phyloP scores from a whole-genome alignment of 2,797 vertebrate species.

The Typhlichthys subterraneus region DNA sequence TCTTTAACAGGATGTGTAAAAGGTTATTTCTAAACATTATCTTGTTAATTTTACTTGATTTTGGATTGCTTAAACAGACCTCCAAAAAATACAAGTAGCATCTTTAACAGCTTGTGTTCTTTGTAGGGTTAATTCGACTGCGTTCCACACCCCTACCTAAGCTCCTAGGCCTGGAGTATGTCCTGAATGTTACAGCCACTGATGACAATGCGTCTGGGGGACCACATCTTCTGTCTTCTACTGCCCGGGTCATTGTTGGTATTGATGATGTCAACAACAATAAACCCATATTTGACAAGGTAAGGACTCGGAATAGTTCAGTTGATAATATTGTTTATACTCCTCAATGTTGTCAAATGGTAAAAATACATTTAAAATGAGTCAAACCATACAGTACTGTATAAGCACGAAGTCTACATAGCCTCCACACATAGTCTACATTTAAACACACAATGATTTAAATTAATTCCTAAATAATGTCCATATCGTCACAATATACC shows the following conservation, averaged over 20 bases:
- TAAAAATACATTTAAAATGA: conserved; percentile 46
- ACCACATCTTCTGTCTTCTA: conserved; percentile 77
- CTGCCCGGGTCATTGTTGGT: conserved; percentile 82
- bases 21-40: too few relatives aligned
- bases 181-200: conserved; percentile 84
- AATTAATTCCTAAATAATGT: conserved; percentile 65
- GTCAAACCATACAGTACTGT: conserved; percentile 42
- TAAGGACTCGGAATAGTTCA: conserved; percentile 40
- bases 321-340: background rate
- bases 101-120: conserved; percentile 26
- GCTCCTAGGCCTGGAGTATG: conserved; percentile 86
- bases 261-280: conserved; percentile 91
- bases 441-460: conserved; percentile 62
- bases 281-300: conserved; percentile 89
- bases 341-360: conserved; percentile 24
- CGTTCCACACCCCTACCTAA: conserved; percentile 82
- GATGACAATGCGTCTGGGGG: conserved; percentile 88
- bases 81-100: too few relatives aligned
- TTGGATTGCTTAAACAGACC: too few relatives aligned
- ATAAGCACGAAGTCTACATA: conserved; percentile 74
- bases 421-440: conserved; percentile 54
- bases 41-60: too few relatives aligned
- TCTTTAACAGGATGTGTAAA: too few relatives aligned
- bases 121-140: conserved; percentile 85
- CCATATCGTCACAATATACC: conserved; percentile 67